A percentile compares a stretch with the other conserved stretches of the same genome.
Conservation (phyloP, 1,140 invertebrate genomes). For the Brachionus calyciflorus region DNA sequence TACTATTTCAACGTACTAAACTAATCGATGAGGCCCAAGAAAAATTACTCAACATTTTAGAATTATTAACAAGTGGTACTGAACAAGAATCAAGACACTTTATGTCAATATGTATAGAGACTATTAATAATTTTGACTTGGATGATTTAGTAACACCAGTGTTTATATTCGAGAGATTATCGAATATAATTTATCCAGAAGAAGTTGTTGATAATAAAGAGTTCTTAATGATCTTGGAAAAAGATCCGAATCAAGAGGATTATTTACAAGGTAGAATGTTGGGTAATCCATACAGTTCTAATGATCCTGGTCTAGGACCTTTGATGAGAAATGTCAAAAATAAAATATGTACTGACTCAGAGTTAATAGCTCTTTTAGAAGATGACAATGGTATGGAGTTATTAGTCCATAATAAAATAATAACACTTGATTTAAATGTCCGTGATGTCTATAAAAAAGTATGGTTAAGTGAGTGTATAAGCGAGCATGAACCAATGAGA, state of each 20-base stretch:
- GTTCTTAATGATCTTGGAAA: slow-evolving; percentile 92
- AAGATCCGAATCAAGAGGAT: slow-evolving; percentile 97
- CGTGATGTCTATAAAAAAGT: slow-evolving; percentile 74
- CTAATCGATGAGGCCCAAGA: slow-evolving; percentile 94
- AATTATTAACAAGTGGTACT: slow-evolving; percentile 91
- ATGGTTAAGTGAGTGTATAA: slow-evolving; percentile 70
- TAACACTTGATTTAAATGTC: slow-evolving; percentile 88
- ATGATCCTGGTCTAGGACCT: slow-evolving; percentile 86
- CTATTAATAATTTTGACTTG: slow-evolving; percentile 83
- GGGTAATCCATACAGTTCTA: slow-evolving; percentile 91
- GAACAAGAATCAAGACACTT: slow-evolving; percentile 93
- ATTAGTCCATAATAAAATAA: slow-evolving; percentile 97
- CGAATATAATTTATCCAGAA: slow-evolving; percentile 88
- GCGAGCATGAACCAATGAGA: slow-evolving; percentile 86
- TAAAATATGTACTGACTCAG: slow-evolving; percentile 79
- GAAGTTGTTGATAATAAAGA: slow-evolving; percentile 66
- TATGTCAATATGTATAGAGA: slow-evolving; percentile 94
- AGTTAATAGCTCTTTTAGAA: slow-evolving; percentile 87
- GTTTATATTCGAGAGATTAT: slow-evolving; percentile 88
- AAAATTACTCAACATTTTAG: slow-evolving; percentile 84
- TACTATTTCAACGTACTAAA: slow-evolving; percentile 88
- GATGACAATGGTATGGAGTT: slow-evolving; percentile 98
- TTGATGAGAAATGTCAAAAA: slow-evolving; percentile 97
- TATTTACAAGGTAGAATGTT: slow-evolving; percentile 89
- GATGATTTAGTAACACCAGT: slow-evolving; percentile 92